These are phyloP conservation scores for Scaptomyza polygonia DNA, from an alignment of 2,888 invertebrate genomes.

Conservation along the genomic window DNA sequence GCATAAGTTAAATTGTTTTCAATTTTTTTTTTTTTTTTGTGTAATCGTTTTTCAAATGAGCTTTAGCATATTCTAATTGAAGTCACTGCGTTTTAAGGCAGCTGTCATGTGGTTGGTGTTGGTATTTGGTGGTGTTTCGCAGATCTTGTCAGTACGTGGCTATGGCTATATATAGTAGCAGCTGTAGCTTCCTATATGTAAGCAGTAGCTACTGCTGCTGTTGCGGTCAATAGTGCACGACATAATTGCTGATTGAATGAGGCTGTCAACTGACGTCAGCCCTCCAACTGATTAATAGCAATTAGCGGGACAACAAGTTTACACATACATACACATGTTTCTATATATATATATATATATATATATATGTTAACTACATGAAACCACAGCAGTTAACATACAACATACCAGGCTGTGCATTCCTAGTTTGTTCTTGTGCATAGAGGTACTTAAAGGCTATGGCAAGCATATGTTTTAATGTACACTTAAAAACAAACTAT, in stretches of 20 bases:
- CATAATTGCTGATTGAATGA: conserved; percentile 66
- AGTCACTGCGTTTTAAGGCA: conserved; percentile 38
- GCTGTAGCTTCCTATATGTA: conserved; percentile 5
- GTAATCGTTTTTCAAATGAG: conserved; percentile 43
- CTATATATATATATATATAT: background rate
- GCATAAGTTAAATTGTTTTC: conserved; percentile 75
- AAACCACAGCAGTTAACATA: background rate
- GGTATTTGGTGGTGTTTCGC: conserved; percentile 7
- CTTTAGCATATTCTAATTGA: conserved; percentile 45
- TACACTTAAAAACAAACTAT: background rate
- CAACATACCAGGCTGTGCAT: no score
- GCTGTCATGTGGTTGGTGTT: conserved; percentile 34
- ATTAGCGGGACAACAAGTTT: conserved; percentile 47
- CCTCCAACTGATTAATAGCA: conserved; percentile 62
- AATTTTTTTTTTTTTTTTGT: conserved; percentile 69
- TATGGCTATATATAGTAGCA: background rate
- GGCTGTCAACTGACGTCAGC: conserved; percentile 68
- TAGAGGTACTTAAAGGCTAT: background rate
- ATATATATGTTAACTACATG: background rate
- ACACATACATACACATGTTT: background rate
- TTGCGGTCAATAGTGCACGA: conserved; percentile 69
- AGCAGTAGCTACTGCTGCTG: background rate
- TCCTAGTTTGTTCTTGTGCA: no score
- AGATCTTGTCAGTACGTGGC: conserved; percentile 23
- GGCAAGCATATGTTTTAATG: background rate